Evolutionary conservation across 2,888 invertebrate genomes (phyloP), one percentile per base, ranked within the genome.

Genomic region (Eutolmus rufibarbis): DNA sequence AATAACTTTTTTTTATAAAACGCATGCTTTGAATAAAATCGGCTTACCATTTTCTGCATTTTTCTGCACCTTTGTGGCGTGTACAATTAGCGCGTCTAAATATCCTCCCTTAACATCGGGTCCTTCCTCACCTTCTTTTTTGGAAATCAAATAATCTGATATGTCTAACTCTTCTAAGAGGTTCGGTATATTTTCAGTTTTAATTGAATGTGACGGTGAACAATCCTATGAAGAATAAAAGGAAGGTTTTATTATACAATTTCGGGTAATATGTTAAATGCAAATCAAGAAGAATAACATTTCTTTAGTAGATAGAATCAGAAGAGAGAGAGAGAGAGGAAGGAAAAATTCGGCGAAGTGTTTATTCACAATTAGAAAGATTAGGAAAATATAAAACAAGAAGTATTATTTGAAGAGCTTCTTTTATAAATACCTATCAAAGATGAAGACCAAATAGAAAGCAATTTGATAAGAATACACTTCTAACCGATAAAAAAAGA

Each of bases 31-130:
- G n/a, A 51, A 5, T 51, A 87, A 81, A 43, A 82, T 57, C 51
- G 81, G 14, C 90, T 90, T 90, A 92, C 92, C 92, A 90, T 92
- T 92, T 89, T 92, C 92, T 87, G 90, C 90, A 88, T 90, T 91
- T 94, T 97, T 98, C 91, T 97, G 97, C 89, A 97, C 97, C 93
- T 97, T 97, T 87, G 98, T 98, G 78, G 99, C 99, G 91, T 98
- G 97, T 74, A 99, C 98, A 89, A 99, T 96, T 86, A 99, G 95
- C 0, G 98, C 98, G 92, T 99, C 98, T 1, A 97, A 96, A 89
- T 97, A 96, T 8, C 99, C 99, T 9, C 99, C 99, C 88, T 98
- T 95, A 66, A 98, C 96, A 90, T 98, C 97, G 0, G 97, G 97
- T 4, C 97, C 97, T 89, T 98, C 98, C 91, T 97, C 97, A 37